Evolutionary conservation across 2,113 vertebrate species (phyloP), one percentile per base, ranked within the genome.

Genomic region (Cranoglanis bouderius): DNA sequence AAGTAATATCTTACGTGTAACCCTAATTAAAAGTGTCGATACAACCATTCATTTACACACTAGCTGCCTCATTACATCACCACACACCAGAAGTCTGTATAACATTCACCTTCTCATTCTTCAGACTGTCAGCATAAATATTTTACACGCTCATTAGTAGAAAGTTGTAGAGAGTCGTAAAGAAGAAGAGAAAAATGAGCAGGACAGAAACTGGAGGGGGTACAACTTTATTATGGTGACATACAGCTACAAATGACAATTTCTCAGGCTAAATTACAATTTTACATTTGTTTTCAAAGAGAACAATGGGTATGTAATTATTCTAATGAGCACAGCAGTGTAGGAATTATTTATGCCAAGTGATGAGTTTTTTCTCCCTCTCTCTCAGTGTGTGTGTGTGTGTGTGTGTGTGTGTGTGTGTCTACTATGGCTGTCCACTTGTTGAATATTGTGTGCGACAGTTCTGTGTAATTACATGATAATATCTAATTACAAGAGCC

Each of bases 71-170:
- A 75, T 24, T 43, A 75, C 9, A 24, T 75, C 43, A 51, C 40
- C 9, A 49, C 43, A 51, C 26, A 84, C 40, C 38, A 59, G 38
- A 38, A 43, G 38, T 46, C 93, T 94, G 95, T 93, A 95, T 94
- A 93, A 95, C 89, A 85, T 81, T 89, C 91, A 93, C 93, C 94
- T 94, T 93, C 94, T 75, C 72, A 75, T 75, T 65, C 92, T 94
- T 94, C 38, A 26, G 29, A 93, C 92, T 94, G 94, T 94, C 94
- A 93, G 93, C 92, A 93, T 93, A 93, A 93, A 96, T 95, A 93
- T 92, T 95, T 96, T 95, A 94, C 90, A 94, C 93, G 93, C 93
- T 95, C 93, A 95, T 95, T 94, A 92, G 93, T 92, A 82, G 3
- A 61, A 40, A 63, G 57, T 65, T 21, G 43, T 57, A 49, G 6